Conservation (phyloP, 2,888 invertebrate species). For the Mythimna lalbum region DNA sequence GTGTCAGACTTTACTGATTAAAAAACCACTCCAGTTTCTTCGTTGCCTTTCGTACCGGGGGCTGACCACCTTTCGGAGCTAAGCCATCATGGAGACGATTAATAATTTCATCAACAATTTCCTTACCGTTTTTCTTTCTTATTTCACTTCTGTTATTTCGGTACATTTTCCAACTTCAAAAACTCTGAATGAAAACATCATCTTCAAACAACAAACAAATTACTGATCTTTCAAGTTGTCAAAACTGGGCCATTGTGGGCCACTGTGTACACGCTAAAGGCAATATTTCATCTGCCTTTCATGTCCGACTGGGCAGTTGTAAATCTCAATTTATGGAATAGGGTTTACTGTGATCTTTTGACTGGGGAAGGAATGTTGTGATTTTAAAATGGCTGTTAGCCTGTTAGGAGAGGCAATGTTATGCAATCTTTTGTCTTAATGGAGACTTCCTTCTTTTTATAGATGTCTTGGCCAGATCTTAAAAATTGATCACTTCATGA, state of each 20-base stretch:
- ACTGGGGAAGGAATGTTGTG: slow-evolving; percentile 8
- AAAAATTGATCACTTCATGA: too few relatives aligned
- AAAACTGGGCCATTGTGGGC: slow-evolving; percentile 9
- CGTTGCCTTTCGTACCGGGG: too few relatives aligned
- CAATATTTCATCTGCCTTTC: slow-evolving; percentile 25
- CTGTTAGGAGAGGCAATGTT: not conserved
- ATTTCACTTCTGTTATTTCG: too few relatives aligned
- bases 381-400: not conserved
- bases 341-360: slow-evolving; percentile 27
- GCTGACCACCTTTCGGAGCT: too few relatives aligned
- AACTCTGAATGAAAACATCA: not conserved
- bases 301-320: slow-evolving; percentile 24
- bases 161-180: not conserved
- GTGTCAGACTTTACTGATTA: too few relatives aligned
- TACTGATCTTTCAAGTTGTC: slow-evolving; percentile 1
- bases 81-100: too few relatives aligned
- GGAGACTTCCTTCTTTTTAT: not conserved
- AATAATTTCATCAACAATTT: too few relatives aligned
- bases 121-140: too few relatives aligned
- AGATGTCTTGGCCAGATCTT: too few relatives aligned
- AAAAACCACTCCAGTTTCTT: too few relatives aligned
- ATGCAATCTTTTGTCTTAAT: not conserved
- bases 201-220: slow-evolving; percentile 3
- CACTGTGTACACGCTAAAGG: not conserved
- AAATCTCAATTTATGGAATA: slow-evolving; percentile 7